Evolutionary conservation across 1,140 invertebrate species (phyloP).

Genomic region (Zaprionus ornatus): DNA sequence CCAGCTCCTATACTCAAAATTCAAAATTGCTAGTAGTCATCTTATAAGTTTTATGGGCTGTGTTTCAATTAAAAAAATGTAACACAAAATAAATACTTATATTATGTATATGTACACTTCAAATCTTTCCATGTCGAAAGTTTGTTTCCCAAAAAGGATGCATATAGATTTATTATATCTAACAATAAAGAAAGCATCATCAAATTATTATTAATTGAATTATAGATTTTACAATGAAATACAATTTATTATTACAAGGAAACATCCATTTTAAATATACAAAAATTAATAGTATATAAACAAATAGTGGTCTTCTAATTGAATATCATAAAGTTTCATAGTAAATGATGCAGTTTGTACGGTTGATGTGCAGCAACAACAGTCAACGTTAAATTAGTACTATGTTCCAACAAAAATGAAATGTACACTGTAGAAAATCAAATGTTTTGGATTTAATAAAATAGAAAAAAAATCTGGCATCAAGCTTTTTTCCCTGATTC

Average conservation of each 20-base stretch:
- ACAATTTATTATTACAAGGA: not conserved
- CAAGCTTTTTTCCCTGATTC: not conserved
- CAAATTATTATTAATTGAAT: not conserved
- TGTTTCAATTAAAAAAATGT: not conserved
- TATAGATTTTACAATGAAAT: not conserved
- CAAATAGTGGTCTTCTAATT: not conserved
- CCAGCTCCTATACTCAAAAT: not conserved
- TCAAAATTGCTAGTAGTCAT: not conserved
- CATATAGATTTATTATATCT: not conserved
- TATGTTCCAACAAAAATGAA: not conserved
- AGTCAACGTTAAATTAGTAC: not conserved
- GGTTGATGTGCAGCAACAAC: not conserved
- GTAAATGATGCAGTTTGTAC: not conserved
- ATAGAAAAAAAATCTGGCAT: slow-evolving; percentile 11
- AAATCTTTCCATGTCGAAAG: not conserved
- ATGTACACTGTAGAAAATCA: slow-evolving; percentile 1
- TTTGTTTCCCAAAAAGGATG: not conserved
- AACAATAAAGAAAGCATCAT: not conserved
- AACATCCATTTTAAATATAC: not conserved
- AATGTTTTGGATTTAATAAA: slow-evolving; percentile 3
- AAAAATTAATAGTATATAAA: not conserved
- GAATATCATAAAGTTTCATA: not conserved
- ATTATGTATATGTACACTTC: not conserved
- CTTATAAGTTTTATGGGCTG: not conserved
- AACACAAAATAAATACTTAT: not conserved